Percentiles rank a stretch among this genome's conserved stretches.
Conservation (phyloP, 2,888 invertebrate genomes). For the Rotaria sp. region DNA sequence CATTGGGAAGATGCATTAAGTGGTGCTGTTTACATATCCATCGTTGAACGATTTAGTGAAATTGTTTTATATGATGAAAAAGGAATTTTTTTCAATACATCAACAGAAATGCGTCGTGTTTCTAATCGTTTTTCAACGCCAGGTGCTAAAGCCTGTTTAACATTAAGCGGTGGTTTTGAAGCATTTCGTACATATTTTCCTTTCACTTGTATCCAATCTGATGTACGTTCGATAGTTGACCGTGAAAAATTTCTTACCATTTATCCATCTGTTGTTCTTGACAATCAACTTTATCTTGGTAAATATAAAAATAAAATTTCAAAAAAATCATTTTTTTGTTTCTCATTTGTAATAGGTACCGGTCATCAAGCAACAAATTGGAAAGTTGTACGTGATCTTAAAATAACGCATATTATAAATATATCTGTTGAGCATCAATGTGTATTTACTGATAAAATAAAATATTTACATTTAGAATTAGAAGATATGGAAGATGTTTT, state of each 20-base stretch:
- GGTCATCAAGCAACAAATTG: constrained; percentile 48
- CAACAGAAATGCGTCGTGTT: constrained; percentile 26
- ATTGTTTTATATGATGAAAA: not conserved
- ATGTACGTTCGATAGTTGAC: constrained; percentile 38
- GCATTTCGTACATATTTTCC: constrained; percentile 44
- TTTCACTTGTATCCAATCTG: constrained; percentile 44
- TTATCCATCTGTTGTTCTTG: constrained; percentile 49
- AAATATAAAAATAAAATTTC: not conserved
- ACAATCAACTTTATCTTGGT: constrained; percentile 46
- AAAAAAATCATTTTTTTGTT: not conserved
- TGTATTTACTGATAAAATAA: constrained; percentile 4
- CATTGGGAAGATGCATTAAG: constrained; percentile 29
- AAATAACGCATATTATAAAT: constrained; percentile 48
- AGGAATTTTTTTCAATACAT: not conserved
- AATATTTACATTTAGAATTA: constrained; percentile 9
- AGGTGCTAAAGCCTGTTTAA: constrained; percentile 36
- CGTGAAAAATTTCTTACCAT: constrained; percentile 43
- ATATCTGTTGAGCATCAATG: constrained; percentile 43
- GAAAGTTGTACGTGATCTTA: constrained; percentile 44
- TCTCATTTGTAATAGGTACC: constrained; percentile 41
- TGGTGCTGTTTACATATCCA: not conserved
- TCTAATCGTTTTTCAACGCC: not conserved
- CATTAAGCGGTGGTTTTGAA: constrained; percentile 45
- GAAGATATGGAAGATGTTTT: constrained; percentile 40
- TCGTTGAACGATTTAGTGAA: constrained; percentile 16